A percentile compares a stretch with the other conserved stretches of the same genome.
Evolutionary conservation across 1,140 invertebrate genomes (phyloP).

Genomic region (Magallana gigas): DNA sequence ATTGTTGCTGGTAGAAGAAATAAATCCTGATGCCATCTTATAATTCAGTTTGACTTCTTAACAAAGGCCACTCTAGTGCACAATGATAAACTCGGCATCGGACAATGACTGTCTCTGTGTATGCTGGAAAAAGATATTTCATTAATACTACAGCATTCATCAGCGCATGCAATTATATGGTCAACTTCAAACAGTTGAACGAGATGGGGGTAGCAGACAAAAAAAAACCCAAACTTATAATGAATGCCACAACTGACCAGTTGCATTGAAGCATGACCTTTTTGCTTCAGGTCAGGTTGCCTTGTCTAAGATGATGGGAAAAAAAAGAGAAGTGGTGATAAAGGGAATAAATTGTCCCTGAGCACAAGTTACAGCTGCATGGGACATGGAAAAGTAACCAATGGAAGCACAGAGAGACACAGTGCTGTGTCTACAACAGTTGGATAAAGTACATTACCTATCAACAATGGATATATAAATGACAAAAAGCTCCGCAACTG

Average conservation of each 20-base stretch:
- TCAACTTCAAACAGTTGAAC: conserved; percentile 28
- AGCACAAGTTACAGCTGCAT: neutral
- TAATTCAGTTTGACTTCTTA: conserved; percentile 13
- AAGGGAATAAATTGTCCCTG: neutral
- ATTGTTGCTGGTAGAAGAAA: neutral
- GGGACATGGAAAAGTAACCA: neutral
- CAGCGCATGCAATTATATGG: conserved; percentile 14
- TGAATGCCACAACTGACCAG: conserved; percentile 22
- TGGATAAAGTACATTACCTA: neutral
- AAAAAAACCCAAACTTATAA: neutral
- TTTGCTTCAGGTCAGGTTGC: conserved; percentile 18
- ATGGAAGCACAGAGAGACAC: no score
- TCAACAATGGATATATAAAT: neutral
- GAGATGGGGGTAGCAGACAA: neutral
- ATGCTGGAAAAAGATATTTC: conserved; percentile 14
- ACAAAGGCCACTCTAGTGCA: neutral
- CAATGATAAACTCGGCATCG: conserved; percentile 22
- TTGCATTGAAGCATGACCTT: conserved; percentile 32
- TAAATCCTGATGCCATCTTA: conserved; percentile 17
- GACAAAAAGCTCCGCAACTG: neutral
- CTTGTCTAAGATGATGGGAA: conserved; percentile 37
- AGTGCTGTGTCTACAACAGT: neutral
- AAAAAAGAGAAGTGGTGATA: neutral
- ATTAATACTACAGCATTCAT: conserved; percentile 27
- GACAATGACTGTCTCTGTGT: conserved; percentile 5